A percentile compares a stretch with the other conserved stretches of the same genome.
phyloP scores from a whole-genome alignment of 1,140 invertebrate species.

The Xylocopa sonorina region DNA sequence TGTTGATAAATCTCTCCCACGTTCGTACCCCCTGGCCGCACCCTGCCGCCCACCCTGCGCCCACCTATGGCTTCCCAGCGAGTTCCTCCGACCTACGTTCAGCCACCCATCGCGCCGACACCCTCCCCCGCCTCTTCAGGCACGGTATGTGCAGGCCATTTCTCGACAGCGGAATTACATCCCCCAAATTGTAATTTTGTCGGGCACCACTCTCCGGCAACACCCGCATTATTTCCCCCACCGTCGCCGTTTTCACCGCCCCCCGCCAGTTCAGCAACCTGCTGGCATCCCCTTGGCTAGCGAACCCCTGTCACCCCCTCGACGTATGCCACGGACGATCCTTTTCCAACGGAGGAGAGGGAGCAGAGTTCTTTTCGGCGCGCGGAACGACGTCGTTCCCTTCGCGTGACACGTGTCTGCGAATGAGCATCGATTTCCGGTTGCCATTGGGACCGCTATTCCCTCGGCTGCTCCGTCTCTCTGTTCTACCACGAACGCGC shows the following conservation, averaged over 20 bases:
- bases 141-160: constrained; percentile 80
- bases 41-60: neutral
- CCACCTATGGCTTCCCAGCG: constrained; percentile 35
- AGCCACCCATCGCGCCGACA: constrained; percentile 32
- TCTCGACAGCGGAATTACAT: constrained; percentile 79
- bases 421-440: constrained; percentile 61
- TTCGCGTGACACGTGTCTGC: constrained; percentile 63
- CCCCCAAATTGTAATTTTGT: constrained; percentile 81
- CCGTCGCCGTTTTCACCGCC: neutral
- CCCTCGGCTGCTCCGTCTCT: neutral
- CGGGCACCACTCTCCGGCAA: constrained; percentile 73
- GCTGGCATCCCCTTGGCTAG: neutral
- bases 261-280: neutral
- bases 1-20: constrained; percentile 79
- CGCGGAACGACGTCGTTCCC: constrained; percentile 69
- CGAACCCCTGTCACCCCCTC: too few species aligned
- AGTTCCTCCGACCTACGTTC: constrained; percentile 25
- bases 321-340: neutral
- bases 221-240: constrained; percentile 73
- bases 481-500: neutral
- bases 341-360: neutral
- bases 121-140: constrained; percentile 49
- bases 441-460: neutral
- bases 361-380: neutral
- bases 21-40: constrained; percentile 13